These are phyloP conservation scores for Cotesia chilonis DNA, from an alignment of 1,140 invertebrate species.

Conservation along the genomic window DNA sequence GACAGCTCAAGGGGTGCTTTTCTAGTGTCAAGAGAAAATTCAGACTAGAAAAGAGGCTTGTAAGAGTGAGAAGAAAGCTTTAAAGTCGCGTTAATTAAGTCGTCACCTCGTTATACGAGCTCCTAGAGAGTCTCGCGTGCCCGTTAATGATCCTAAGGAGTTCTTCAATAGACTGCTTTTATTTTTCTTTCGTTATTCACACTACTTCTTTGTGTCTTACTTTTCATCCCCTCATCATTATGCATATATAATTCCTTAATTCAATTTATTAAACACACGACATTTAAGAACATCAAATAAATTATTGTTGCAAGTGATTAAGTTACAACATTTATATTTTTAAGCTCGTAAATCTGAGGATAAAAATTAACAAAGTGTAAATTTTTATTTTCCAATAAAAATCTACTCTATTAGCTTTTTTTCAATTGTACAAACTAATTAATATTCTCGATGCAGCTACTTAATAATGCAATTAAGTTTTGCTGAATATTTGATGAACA, in stretches of 20 bases:
- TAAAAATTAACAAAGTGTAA: no score
- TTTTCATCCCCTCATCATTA: neutral
- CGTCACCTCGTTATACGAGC: conserved; percentile 23
- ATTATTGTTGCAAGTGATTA: no score
- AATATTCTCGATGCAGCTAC: no score
- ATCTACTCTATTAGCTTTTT: no score
- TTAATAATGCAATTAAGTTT: no score
- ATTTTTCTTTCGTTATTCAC: conserved; percentile 12
- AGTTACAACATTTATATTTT: no score
- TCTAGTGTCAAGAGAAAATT: neutral
- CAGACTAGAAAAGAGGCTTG: conserved; percentile 6
- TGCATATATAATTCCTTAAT: neutral
- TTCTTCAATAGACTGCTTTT: conserved; percentile 22
- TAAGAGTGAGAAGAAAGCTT: conserved; percentile 10
- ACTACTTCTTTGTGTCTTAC: neutral
- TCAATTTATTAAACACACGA: no score
- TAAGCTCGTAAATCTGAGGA: no score
- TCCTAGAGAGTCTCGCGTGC: conserved; percentile 24
- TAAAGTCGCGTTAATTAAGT: conserved; percentile 28
- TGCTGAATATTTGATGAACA: no score
- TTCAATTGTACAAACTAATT: no score
- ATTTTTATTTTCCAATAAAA: no score
- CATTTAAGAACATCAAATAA: no score
- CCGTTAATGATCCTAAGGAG: conserved; percentile 28
- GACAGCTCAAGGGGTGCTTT: neutral